These are phyloP conservation scores for Stomatorhinus ivindoensis DNA, from an alignment of 2,113 vertebrate genomes.

Conservation along the genomic window DNA sequence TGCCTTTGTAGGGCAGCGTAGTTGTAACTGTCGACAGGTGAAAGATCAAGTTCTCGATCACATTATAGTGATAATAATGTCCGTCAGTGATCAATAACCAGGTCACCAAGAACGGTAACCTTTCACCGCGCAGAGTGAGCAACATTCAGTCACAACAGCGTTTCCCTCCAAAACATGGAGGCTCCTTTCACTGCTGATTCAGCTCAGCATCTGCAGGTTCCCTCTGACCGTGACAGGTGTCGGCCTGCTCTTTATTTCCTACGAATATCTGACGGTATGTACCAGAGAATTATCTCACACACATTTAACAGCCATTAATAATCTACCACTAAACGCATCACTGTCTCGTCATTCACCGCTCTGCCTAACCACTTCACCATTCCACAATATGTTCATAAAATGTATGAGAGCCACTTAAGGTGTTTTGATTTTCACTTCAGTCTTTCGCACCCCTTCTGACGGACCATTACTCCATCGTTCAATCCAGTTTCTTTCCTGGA, in stretches of 20 bases:
- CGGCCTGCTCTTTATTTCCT: neutral
- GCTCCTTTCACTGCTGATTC: neutral
- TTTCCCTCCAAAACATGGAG: neutral
- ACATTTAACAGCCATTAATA: neutral
- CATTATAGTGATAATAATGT: neutral
- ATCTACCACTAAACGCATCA: neutral
- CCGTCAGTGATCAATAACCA: neutral
- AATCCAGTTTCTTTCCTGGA: neutral
- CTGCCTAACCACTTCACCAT: neutral
- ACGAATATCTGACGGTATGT: neutral
- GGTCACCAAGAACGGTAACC: neutral
- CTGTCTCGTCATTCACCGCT: neutral
- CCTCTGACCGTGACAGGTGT: neutral
- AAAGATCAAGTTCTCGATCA: neutral
- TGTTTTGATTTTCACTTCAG: neutral
- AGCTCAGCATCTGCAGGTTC: neutral
- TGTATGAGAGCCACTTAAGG: neutral
- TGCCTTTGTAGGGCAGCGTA: neutral
- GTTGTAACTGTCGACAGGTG: neutral
- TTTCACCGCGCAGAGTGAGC: neutral
- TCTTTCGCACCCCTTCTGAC: neutral
- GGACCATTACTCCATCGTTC: neutral
- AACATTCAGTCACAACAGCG: neutral
- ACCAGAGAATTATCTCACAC: neutral
- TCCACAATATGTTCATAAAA: neutral